phyloP scores from a whole-genome alignment of 1,140 invertebrate genomes.

The Neocloeon triangulifer region DNA sequence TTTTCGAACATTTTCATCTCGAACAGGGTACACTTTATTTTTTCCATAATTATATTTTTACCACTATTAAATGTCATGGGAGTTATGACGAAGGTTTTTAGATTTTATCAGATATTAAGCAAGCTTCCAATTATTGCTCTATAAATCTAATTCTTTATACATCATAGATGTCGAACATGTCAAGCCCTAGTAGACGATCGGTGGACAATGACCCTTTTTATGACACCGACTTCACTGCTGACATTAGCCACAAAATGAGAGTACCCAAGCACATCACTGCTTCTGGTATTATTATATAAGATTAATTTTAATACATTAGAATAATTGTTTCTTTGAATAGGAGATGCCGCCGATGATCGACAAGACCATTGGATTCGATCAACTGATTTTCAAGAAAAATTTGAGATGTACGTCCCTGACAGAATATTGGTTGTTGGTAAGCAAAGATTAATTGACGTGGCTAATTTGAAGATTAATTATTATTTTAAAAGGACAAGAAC shows the following conservation, averaged over 20 bases:
- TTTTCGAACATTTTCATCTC: no score
- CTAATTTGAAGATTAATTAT: background rate
- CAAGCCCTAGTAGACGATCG: constrained; percentile 31
- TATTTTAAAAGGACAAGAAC: constrained; percentile 39
- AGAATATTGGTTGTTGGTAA: constrained; percentile 59
- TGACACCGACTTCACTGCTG: constrained; percentile 43
- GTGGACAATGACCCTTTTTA: constrained; percentile 36
- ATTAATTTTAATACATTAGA: background rate
- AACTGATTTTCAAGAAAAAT: constrained; percentile 29
- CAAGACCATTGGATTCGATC: constrained; percentile 30
- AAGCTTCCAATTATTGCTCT: no score
- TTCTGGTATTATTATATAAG: constrained; percentile 13
- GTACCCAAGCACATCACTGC: constrained; percentile 55
- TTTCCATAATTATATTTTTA: no score
- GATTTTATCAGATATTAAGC: no score
- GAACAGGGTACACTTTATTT: no score
- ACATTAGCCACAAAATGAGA: constrained; percentile 53
- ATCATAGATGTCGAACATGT: constrained; percentile 25
- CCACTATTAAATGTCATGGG: no score
- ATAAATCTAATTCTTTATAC: background rate
- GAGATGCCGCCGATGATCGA: constrained; percentile 30
- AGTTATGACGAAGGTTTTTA: no score
- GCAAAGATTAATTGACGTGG: constrained; percentile 8
- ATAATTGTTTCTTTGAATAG: constrained; percentile 10
- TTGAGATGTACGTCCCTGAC: constrained; percentile 78